Conservation (phyloP, 1,140 invertebrate species). For the Cydia splendana region DNA sequence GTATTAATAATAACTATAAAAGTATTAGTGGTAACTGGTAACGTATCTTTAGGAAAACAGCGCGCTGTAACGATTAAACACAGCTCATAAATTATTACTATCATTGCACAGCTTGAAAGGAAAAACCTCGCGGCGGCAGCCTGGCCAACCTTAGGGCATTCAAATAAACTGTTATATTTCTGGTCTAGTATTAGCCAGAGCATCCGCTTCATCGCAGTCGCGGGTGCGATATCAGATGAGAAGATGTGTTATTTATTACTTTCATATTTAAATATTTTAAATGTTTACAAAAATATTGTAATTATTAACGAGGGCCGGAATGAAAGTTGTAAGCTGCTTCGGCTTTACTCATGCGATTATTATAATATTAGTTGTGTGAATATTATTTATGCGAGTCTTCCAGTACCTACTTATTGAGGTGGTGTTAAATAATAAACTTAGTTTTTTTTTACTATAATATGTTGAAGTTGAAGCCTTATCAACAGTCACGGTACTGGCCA, state of each 20-base stretch:
- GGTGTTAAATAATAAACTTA: too few relatives aligned
- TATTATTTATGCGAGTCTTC: too few relatives aligned
- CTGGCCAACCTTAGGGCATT: conserved; percentile 24
- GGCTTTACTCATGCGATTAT: too few relatives aligned
- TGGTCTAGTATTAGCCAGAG: conserved; percentile 22
- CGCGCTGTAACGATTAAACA: conserved; percentile 20
- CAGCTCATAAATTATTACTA: conserved; percentile 24
- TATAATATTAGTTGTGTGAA: too few relatives aligned
- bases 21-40: not conserved
- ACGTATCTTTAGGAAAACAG: not conserved
- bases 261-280: not conserved
- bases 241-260: conserved; percentile 3
- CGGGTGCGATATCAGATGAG: conserved; percentile 29
- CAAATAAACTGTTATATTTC: conserved; percentile 32
- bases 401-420: too few relatives aligned
- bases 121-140: conserved; percentile 23
- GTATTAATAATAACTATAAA: not conserved
- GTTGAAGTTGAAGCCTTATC: too few relatives aligned
- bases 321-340: not conserved
- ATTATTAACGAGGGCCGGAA: not conserved
- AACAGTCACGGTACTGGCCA: too few relatives aligned
- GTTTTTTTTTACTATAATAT: too few relatives aligned
- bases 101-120: conserved; percentile 20
- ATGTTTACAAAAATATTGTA: not conserved
- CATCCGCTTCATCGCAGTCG: conserved; percentile 27